Conservation (phyloP, 2,888 invertebrate genomes). For the Clunio marinus region DNA sequence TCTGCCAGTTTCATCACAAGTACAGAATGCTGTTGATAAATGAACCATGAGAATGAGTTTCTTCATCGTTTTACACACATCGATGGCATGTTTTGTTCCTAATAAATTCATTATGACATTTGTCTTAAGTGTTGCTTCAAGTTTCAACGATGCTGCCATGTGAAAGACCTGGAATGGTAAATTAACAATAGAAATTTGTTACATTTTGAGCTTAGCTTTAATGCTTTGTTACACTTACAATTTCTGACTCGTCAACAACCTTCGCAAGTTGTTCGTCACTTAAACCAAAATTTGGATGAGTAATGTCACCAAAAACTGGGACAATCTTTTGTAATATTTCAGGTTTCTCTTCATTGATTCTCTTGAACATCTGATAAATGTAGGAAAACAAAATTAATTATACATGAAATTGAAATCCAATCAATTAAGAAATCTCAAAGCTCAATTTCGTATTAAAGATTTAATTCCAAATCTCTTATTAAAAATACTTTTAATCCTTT, state of each 20-base stretch:
- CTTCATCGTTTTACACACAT: slow-evolving; percentile 51
- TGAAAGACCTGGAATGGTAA: too few species aligned
- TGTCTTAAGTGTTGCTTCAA: slow-evolving; percentile 84
- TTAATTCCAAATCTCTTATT: too few species aligned
- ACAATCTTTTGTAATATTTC: slow-evolving; percentile 68
- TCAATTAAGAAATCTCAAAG: too few species aligned
- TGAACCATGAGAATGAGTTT: slow-evolving; percentile 9
- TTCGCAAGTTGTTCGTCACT: slow-evolving; percentile 56
- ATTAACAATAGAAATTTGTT: too few species aligned
- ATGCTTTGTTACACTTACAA: too few species aligned
- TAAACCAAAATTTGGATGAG: slow-evolving; percentile 54
- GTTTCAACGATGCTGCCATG: slow-evolving; percentile 83
- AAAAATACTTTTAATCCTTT: too few species aligned
- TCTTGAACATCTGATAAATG: slow-evolving; percentile 61
- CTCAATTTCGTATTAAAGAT: too few species aligned
- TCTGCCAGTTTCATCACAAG: slow-evolving; percentile 60
- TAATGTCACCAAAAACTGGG: slow-evolving; percentile 72
- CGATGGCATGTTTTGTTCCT: slow-evolving; percentile 75
- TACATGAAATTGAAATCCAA: too few species aligned
- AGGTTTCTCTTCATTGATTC: slow-evolving; percentile 66
- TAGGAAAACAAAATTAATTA: neutral
- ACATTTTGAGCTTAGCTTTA: too few species aligned
- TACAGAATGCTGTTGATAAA: slow-evolving; percentile 39
- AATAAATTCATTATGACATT: slow-evolving; percentile 87
- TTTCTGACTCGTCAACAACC: slow-evolving; percentile 63